A percentile compares a stretch with the other conserved stretches of the same genome.
These are phyloP conservation scores for Fukomys damarensis DNA, from an alignment of 2,113 vertebrate species.

Conservation along the genomic window DNA sequence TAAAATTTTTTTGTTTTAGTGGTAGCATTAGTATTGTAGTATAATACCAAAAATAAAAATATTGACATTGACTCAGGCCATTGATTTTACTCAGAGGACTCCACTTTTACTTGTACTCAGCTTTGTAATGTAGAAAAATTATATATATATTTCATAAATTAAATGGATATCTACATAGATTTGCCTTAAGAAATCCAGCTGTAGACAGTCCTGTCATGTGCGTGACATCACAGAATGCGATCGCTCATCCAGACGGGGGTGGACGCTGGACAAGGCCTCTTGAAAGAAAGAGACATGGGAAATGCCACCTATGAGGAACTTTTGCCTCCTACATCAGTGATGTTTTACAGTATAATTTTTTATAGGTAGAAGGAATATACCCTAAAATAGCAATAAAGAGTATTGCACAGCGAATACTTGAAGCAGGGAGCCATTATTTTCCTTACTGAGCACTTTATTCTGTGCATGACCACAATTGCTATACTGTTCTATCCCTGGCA, in stretches of 20 bases:
- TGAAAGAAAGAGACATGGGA: background rate
- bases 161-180: no score
- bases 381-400: background rate
- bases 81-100: background rate
- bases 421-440: background rate
- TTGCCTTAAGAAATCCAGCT: background rate
- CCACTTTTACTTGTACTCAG: background rate
- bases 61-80: background rate
- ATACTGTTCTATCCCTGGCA: background rate
- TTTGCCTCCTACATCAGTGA: background rate
- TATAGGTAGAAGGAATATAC: background rate
- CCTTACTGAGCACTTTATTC: background rate
- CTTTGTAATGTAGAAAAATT: background rate
- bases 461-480: background rate
- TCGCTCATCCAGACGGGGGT: no score
- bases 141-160: no score
- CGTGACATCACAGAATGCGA: background rate
- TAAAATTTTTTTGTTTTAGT: background rate
- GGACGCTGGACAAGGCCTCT: background rate
- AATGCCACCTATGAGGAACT: background rate
- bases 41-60: background rate
- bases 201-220: background rate
- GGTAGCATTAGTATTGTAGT: background rate
- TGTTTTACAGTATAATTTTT: background rate
- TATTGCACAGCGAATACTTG: background rate